Base-by-base conservation (phyloP, 2,113 vertebrate species). In the Polyodon spathula region DNA sequence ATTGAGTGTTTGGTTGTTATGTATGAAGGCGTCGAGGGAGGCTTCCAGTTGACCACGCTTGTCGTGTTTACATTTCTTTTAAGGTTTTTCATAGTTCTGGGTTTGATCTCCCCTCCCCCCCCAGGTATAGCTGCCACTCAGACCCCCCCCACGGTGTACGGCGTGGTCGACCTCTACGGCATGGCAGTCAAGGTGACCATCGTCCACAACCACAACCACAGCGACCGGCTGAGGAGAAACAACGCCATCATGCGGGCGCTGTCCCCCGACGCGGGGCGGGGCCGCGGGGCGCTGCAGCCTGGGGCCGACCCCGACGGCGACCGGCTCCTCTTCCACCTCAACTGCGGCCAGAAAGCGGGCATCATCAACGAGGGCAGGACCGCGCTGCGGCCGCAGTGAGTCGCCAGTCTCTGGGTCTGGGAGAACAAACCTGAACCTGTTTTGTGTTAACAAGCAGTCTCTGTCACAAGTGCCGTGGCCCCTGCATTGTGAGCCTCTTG, bases 141-240 rank as follows among this genome's bases (percentile, higher is more conserved):
- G 81, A 95, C 92, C 0, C 92, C 93, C 0, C 78, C 74, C 0
- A 90, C 92, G 55, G 92, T 97, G 0, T 97, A 97, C 1, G 94
- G 93, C 0, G 94, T 97, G 58, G 93, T 97, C 2, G 93, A 95
- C 68, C 90, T 96, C 14, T 97, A 97, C 12, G 93, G 94, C 53
- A 96, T 95, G 93, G 93, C 93, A 0, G 94, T 95, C 61, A 97
- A 97, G 68, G 93, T 96, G 66, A 96, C 93, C 48, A 94, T 97
- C 1, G 92, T 97, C 48, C 93, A 95, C 78, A 90, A 94, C 56
- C 92, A 97, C 78, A 95, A 93, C 76, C 93, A 93, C 73, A 93
- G 90, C 0, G 94, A 95, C 70, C 92, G 93, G 4, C 88, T 95
- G 37, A 82, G 93, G 9, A 89, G 94, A 61, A 93, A 94, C 82